These are phyloP conservation scores for Drosophila bipectinata DNA, from an alignment of 1,140 invertebrate species.

Conservation along the genomic window DNA sequence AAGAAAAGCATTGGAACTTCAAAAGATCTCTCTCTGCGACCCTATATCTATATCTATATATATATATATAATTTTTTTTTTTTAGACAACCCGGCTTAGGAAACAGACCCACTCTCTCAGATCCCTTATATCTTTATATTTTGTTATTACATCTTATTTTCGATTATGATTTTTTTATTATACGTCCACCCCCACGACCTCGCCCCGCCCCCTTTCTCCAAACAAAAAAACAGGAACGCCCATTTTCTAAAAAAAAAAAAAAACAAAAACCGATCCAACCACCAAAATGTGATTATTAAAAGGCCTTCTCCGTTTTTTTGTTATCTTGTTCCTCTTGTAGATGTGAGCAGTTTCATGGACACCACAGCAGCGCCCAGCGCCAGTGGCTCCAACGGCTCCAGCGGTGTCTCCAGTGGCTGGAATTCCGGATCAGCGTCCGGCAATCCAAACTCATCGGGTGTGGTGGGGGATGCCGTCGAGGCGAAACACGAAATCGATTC, in stretches of 20 bases:
- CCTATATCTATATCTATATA: slow-evolving; percentile 1
- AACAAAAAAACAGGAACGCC: neutral
- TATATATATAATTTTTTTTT: neutral
- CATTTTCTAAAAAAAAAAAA: neutral
- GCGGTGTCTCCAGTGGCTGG: slow-evolving; percentile 5
- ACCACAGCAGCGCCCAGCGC: slow-evolving; percentile 44
- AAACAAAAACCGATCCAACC: slow-evolving; percentile 10
- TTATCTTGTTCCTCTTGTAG: slow-evolving; percentile 66
- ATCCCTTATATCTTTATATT: slow-evolving; percentile 7
- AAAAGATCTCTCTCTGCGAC: slow-evolving; percentile 24
- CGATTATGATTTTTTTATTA: slow-evolving; percentile 29
- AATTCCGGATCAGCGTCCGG: neutral
- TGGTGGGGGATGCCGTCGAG: slow-evolving; percentile 53
- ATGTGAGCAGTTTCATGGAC: slow-evolving; percentile 73
- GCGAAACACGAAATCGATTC: slow-evolving; percentile 85
- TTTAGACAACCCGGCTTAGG: slow-evolving; percentile 34
- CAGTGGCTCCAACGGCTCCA: slow-evolving; percentile 12
- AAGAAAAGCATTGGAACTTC: slow-evolving; percentile 17
- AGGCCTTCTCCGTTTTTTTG: slow-evolving; percentile 5
- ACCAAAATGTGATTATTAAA: slow-evolving; percentile 59
- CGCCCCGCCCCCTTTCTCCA: neutral
- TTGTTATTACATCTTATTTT: slow-evolving; percentile 27
- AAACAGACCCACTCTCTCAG: slow-evolving; percentile 5
- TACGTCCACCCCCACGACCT: neutral
- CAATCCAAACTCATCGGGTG: slow-evolving; percentile 1